These are phyloP conservation scores for Hirudo medicinalis DNA, from an alignment of 1,140 invertebrate species.

Conservation along the genomic window DNA sequence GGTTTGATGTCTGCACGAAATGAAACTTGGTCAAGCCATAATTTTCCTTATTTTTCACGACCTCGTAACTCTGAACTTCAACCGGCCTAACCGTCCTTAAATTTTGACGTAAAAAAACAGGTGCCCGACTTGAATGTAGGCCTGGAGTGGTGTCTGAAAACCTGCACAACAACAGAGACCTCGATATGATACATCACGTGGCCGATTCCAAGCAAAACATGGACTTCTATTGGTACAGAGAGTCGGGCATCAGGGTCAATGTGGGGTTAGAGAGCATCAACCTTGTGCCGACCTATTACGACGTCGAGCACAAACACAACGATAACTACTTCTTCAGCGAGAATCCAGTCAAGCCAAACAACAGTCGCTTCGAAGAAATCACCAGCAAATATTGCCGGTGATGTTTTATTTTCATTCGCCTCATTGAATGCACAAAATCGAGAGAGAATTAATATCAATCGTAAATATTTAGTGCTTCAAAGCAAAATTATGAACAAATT, in stretches of 20 bases:
- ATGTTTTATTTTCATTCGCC: too few species aligned
- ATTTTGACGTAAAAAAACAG: not conserved
- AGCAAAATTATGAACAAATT: too few species aligned
- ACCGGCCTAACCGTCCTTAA: too few species aligned
- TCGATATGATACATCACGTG: conserved; percentile 9
- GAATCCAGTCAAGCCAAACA: conserved; percentile 20
- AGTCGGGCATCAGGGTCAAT: conserved; percentile 27
- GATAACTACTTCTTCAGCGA: conserved; percentile 28
- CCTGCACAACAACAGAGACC: conserved; percentile 13
- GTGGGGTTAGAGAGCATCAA: conserved; percentile 29
- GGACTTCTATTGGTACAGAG: conserved; percentile 30
- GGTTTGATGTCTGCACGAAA: too few species aligned
- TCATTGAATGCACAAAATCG: too few species aligned
- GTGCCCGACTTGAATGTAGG: conserved; percentile 8
- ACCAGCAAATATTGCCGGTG: too few species aligned
- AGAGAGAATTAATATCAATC: too few species aligned
- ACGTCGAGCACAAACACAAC: conserved; percentile 28
- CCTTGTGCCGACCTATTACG: conserved; percentile 31
- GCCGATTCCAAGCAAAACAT: conserved; percentile 30
- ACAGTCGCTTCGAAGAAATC: conserved; percentile 13
- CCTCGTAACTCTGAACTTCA: too few species aligned
- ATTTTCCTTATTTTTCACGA: too few species aligned
- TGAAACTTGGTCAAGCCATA: too few species aligned
- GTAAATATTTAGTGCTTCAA: not conserved
- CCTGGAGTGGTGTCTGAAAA: conserved; percentile 19